phyloP scores from a whole-genome alignment of 2,888 invertebrate genomes.

The Hirtodrosophila confusa region DNA sequence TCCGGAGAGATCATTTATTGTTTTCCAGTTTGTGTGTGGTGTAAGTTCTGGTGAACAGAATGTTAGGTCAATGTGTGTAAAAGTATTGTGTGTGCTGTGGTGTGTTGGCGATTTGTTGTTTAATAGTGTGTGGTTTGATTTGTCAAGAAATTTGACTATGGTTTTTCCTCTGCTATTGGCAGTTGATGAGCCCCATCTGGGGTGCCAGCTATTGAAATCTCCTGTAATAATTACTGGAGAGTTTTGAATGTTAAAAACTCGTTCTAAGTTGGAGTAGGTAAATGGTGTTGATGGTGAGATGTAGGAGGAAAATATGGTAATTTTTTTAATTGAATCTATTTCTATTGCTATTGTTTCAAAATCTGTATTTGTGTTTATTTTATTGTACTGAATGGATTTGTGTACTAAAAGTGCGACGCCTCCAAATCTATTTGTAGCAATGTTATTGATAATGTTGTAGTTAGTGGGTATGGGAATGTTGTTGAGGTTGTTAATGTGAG shows the following conservation, averaged over 20 bases:
- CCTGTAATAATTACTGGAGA: not conserved
- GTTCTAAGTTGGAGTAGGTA: not conserved
- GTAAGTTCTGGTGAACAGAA: not conserved
- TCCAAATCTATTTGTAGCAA: conserved; percentile 11
- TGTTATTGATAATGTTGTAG: not conserved
- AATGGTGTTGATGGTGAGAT: conserved; percentile 2
- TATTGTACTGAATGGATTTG: not conserved
- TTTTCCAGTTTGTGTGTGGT: too few relatives aligned
- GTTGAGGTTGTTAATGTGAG: not conserved
- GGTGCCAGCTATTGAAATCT: conserved; percentile 9
- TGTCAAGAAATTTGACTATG: too few relatives aligned
- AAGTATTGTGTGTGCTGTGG: conserved; percentile 5
- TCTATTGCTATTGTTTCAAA: conserved; percentile 1
- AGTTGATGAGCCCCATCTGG: conserved; percentile 4
- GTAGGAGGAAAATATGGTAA: conserved; percentile 4
- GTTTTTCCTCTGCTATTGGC: conserved; percentile 1
- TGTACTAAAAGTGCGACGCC: conserved; percentile 4
- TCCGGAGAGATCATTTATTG: too few relatives aligned
- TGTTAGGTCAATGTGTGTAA: not conserved
- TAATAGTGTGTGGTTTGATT: not conserved
- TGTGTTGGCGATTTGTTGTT: conserved; percentile 7
- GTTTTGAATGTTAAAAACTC: not conserved
- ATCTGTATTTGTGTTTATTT: not conserved
- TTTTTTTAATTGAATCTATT: conserved; percentile 1
- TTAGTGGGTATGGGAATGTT: conserved; percentile 5